Percentiles rank a stretch among this genome's conserved stretches.
phyloP scores from a whole-genome alignment of 2,888 invertebrate genomes.

The Nysson spinosus region DNA sequence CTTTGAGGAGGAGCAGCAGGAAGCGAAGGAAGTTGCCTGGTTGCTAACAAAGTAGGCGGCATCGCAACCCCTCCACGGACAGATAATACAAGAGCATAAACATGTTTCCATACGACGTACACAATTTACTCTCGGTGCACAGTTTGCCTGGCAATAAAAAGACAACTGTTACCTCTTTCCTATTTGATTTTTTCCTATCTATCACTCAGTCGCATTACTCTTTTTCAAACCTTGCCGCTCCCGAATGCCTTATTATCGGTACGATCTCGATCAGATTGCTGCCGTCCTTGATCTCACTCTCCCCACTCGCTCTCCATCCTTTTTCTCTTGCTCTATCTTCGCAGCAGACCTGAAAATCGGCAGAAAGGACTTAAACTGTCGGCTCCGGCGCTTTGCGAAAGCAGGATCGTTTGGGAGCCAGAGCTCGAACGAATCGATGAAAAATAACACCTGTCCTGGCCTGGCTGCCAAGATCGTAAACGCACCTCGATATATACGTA shows the following conservation, averaged over 20 bases:
- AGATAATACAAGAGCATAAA: conserved; percentile 9
- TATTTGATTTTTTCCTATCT: conserved; percentile 51
- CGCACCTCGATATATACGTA: conserved; percentile 42
- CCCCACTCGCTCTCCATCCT: background rate
- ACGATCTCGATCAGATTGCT: conserved; percentile 54
- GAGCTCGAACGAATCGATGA: conserved; percentile 63
- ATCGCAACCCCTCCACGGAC: background rate
- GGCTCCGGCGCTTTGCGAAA: conserved; percentile 17
- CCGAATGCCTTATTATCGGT: conserved; percentile 52
- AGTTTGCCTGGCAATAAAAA: background rate
- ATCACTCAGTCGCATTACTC: conserved; percentile 37
- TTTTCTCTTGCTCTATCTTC: conserved; percentile 20
- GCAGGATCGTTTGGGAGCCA: conserved; percentile 34
- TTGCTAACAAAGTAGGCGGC: background rate
- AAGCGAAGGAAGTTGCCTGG: background rate
- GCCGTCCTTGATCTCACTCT: conserved; percentile 46
- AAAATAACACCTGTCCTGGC: conserved; percentile 63
- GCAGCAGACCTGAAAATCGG: conserved; percentile 47
- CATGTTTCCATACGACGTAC: conserved; percentile 7
- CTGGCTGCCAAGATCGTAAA: conserved; percentile 56
- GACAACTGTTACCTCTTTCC: conserved; percentile 1
- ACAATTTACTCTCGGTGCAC: conserved; percentile 19
- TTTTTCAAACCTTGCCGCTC: conserved; percentile 39
- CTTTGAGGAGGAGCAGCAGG: no score
- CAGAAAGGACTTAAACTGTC: conserved; percentile 42